phyloP scores from a whole-genome alignment of 1,140 invertebrate species.

The Brachionus koreanus region DNA sequence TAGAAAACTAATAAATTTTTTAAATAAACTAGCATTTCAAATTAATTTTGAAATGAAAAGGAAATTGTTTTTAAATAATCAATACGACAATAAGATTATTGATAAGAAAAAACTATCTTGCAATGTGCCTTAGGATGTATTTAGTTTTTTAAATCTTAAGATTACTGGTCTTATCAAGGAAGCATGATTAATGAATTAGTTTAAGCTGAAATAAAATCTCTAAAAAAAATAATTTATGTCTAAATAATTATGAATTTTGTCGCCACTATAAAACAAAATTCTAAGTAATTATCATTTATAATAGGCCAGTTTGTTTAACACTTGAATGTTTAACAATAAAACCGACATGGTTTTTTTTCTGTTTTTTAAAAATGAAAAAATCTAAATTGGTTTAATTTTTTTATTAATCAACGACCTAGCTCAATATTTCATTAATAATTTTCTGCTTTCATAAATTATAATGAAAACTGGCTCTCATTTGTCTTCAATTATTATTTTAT shows the following conservation, averaged over 20 bases:
- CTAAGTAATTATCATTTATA: background rate
- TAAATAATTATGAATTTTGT: background rate
- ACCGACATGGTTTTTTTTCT: background rate
- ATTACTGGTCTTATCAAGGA: background rate
- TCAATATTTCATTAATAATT: background rate
- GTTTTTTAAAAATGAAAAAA: background rate
- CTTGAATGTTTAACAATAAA: background rate
- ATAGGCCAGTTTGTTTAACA: background rate
- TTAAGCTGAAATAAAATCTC: background rate
- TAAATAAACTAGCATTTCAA: too few species aligned
- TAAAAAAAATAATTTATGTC: background rate
- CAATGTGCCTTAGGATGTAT: background rate
- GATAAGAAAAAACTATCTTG: background rate
- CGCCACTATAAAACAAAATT: background rate
- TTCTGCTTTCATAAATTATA: background rate
- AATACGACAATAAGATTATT: background rate
- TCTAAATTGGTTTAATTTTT: background rate
- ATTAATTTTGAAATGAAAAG: background rate
- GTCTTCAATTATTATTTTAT: background rate
- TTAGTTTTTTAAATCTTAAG: background rate
- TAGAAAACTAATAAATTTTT: too few species aligned
- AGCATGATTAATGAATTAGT: background rate
- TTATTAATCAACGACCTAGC: background rate
- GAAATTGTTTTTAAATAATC: background rate
- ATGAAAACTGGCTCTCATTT: background rate